Evolutionary conservation across 2,888 invertebrate genomes (phyloP).

Genomic region (Prenolepis imparis): DNA sequence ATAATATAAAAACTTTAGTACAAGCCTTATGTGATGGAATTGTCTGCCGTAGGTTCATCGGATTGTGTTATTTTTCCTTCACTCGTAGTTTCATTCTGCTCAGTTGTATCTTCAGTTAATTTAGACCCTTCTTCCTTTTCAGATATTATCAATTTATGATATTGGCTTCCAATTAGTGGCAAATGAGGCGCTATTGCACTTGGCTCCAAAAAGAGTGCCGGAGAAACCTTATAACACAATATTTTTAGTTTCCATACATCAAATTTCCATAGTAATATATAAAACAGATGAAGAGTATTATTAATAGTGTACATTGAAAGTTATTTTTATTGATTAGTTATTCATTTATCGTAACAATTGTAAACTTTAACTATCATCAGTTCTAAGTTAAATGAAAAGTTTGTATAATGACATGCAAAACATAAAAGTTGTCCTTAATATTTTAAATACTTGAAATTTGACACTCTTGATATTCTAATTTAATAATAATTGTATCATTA

Average conservation of each 20-base stretch:
- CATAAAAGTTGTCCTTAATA: not conserved
- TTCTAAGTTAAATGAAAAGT: not conserved
- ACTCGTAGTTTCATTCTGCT: conserved; percentile 7
- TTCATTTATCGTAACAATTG: not conserved
- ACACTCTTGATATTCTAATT: not conserved
- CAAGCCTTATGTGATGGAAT: conserved; percentile 64
- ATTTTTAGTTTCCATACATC: conserved; percentile 16
- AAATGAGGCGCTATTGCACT: conserved; percentile 90
- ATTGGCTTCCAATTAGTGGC: conserved; percentile 87
- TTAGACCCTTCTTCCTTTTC: conserved; percentile 50
- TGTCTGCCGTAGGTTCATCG: conserved; percentile 48
- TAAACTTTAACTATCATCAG: conserved; percentile 1
- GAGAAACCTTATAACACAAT: conserved; percentile 86
- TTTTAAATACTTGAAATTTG: not conserved
- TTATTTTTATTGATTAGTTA: not conserved
- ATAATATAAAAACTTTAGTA: not conserved
- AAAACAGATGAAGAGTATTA: not conserved
- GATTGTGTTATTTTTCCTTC: conserved; percentile 11
- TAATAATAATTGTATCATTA: not conserved
- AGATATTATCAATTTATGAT: conserved; percentile 86
- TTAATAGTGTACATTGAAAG: not conserved
- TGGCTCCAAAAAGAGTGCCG: conserved; percentile 89
- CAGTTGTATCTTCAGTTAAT: conserved; percentile 12
- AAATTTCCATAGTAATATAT: not conserved
- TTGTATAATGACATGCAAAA: not conserved